Conservation (phyloP, 1,140 invertebrate species). For the Stratiolaelaps scimitus region DNA sequence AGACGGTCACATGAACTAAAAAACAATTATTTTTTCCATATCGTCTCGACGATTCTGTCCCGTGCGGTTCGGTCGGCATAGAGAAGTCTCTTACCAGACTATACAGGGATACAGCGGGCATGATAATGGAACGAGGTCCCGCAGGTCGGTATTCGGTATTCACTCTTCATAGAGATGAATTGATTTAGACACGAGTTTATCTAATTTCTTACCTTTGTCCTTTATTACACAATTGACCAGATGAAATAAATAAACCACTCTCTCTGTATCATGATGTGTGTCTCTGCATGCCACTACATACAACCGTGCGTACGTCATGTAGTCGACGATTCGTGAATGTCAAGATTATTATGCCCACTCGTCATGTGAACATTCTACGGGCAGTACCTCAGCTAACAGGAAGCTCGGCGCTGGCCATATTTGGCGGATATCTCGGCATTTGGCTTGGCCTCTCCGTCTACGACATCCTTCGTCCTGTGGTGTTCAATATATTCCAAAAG, state of each 20-base stretch:
- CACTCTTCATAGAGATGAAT: too few relatives aligned
- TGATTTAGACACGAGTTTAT: too few relatives aligned
- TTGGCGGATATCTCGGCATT: slow-evolving; percentile 27
- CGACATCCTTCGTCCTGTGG: slow-evolving; percentile 2
- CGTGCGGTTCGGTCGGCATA: background rate
- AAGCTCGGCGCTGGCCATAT: slow-evolving; percentile 17
- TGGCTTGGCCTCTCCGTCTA: slow-evolving; percentile 9
- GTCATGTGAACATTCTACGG: background rate
- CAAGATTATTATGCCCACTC: slow-evolving; percentile 21
- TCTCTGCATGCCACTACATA: too few relatives aligned
- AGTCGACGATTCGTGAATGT: slow-evolving; percentile 18
- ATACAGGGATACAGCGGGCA: slow-evolving; percentile 23
- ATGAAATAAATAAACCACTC: too few relatives aligned
- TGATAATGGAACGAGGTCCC: background rate
- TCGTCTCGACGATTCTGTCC: too few relatives aligned
- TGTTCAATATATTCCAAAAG: background rate
- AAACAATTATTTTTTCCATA: too few relatives aligned
- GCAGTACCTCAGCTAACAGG: background rate
- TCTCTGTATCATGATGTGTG: too few relatives aligned
- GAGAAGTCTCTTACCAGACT: slow-evolving; percentile 11
- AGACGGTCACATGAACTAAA: too few relatives aligned
- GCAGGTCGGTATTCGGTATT: too few relatives aligned
- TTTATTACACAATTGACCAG: too few relatives aligned
- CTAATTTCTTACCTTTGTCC: too few relatives aligned
- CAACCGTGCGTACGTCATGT: too few relatives aligned